Evolutionary conservation across 2,113 vertebrate species (phyloP).

Genomic region (Psilopsiagon aurifrons): DNA sequence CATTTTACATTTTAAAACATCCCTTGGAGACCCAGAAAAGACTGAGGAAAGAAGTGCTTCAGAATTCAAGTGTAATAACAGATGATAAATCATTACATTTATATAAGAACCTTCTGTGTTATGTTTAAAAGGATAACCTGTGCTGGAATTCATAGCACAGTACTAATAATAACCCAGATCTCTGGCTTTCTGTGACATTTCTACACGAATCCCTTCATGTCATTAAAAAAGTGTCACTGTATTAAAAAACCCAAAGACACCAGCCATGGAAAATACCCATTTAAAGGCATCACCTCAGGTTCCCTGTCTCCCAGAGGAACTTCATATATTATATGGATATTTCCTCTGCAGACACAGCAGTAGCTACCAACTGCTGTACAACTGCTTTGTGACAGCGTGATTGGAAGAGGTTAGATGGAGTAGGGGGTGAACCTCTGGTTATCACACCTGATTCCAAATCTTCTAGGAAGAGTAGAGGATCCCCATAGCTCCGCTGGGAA

Average conservation of each 20-base stretch:
- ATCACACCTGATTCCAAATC: neutral
- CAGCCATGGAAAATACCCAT: neutral
- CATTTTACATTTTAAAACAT: neutral
- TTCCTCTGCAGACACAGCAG: neutral
- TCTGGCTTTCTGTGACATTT: neutral
- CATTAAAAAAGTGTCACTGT: neutral
- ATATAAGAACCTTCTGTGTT: neutral
- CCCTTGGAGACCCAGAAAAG: neutral
- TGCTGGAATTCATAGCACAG: neutral
- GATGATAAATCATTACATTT: neutral
- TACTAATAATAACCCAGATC: neutral
- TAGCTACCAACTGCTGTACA: neutral
- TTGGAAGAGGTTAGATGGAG: neutral
- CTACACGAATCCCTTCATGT: neutral
- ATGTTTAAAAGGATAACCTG: neutral
- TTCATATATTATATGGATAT: neutral
- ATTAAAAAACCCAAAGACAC: neutral
- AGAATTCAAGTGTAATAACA: neutral
- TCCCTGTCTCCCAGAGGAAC: neutral
- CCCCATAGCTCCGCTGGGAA: neutral
- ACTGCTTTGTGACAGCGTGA: neutral
- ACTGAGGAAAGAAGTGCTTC: neutral
- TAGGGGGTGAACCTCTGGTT: neutral
- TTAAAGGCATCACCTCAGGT: neutral
- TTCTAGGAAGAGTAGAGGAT: neutral